Evolutionary conservation across 2,888 invertebrate genomes (phyloP), one percentile per base, ranked within the genome.

Genomic region (Hydraecia micacea): DNA sequence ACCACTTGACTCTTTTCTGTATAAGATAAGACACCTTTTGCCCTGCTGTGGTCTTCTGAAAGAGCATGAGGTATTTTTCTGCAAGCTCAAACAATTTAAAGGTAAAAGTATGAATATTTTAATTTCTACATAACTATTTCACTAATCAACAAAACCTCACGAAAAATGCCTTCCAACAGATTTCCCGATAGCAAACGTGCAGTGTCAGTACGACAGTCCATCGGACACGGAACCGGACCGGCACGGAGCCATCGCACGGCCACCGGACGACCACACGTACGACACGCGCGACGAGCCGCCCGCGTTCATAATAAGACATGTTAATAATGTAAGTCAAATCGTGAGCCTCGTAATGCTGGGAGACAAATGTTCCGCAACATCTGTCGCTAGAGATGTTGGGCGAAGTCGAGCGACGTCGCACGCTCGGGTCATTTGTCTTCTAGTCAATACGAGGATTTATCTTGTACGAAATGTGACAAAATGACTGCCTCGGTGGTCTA

Each of bases 111-210:
- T 36, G 63, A 36, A 36, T 36, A 63, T 63, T 11, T 36, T 36
- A 63, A 36, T 63, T 63, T 36, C 11, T 36, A 36, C 11, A 25
- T 18, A 60, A 60, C 7, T 15, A 39, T n/a, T 39, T 39, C 2
- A 66, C 9, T 66, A 8, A 39, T 9, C 15, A 46, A 36, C 55
- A 18, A 15, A 42, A 21, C 18, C 0, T 81, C 15, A 73, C 28
- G 3, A 18, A 52, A 0, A 1, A 21, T 63, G 18, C 73, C 42
- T 55, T 25, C 68, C 75, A 58, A 49, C 94, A 93, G 97, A 96
- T 69, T 97, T 94, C 89, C 97, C 97, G 68, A 97, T 97, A 88
- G 97, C 97, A 42, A 97, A 97, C 92, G 97, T 97, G 75, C 97
- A 97, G 84, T 97, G 97, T 86, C 97, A 97, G 87, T 97, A 97